These are phyloP conservation scores for Peucedramus taeniatus DNA, from an alignment of 2,113 vertebrate species.

Conservation along the genomic window DNA sequence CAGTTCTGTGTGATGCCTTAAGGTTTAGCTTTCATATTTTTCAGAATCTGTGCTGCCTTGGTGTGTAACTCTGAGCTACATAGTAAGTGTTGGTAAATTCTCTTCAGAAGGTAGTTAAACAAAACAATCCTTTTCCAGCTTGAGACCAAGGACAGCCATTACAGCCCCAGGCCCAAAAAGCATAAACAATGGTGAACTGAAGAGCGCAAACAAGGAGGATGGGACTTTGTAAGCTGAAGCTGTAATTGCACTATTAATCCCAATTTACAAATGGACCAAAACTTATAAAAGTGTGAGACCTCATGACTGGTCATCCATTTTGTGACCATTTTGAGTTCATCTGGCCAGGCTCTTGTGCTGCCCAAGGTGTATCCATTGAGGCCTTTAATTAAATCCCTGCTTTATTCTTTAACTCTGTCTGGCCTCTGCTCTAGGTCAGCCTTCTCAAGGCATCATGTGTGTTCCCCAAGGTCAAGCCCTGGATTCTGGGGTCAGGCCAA, in stretches of 20 bases:
- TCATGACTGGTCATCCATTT: accelerated
- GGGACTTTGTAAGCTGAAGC: neutral
- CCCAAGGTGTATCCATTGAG: neutral
- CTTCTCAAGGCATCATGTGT: neutral
- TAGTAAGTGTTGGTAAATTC: neutral
- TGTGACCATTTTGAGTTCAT: neutral
- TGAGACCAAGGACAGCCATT: neutral
- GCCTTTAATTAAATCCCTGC: neutral
- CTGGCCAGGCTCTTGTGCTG: neutral
- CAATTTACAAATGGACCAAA: neutral
- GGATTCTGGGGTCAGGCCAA: neutral
- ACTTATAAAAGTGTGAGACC: neutral
- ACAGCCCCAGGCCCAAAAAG: neutral
- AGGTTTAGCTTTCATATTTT: neutral
- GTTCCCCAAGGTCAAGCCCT: neutral
- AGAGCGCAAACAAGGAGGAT: neutral
- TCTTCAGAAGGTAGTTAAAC: neutral
- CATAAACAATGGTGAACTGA: neutral
- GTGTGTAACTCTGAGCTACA: neutral
- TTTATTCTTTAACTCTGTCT: neutral
- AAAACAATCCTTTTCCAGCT: neutral
- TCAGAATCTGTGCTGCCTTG: neutral
- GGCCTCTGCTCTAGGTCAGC: neutral
- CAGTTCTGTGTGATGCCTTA: neutral
- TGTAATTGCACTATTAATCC: neutral